phyloP scores from a whole-genome alignment of 2,797 vertebrate genomes.

The Borostomias antarcticus region DNA sequence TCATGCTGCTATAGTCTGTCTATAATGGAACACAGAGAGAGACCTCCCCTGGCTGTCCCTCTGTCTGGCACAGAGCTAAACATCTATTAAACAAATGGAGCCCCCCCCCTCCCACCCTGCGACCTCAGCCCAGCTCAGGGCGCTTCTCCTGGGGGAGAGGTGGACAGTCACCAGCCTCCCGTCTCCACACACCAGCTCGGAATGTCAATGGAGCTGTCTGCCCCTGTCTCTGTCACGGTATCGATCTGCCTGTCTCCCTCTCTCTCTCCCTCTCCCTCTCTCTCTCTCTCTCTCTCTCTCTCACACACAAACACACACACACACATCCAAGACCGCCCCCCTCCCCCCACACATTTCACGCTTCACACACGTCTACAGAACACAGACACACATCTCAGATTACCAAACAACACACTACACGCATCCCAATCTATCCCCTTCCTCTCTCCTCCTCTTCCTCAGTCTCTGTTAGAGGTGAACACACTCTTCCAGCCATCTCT shows the following conservation, averaged over 20 bases:
- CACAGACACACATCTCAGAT: not conserved
- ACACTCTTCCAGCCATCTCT: too few relatives aligned
- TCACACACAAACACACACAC: not conserved
- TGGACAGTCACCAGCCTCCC: not conserved
- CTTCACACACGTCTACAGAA: too few relatives aligned
- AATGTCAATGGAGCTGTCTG: slow-evolving; percentile 8
- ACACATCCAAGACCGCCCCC: too few relatives aligned
- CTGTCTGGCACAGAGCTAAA: not conserved
- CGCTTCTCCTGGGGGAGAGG: slow-evolving; percentile 4
- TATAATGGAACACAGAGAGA: not conserved
- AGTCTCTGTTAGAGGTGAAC: too few relatives aligned
- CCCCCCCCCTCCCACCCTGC: not conserved
- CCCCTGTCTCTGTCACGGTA: not conserved
- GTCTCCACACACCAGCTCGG: not conserved
- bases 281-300: slow-evolving; percentile 9
- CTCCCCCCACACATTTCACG: too few relatives aligned
- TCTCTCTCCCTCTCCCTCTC: slow-evolving; percentile 22
- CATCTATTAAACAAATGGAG: slow-evolving; percentile 13
- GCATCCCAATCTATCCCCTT: slow-evolving; percentile 36
- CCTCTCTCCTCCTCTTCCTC: slow-evolving; percentile 4
- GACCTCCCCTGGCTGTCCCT: too few relatives aligned
- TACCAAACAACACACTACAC: slow-evolving; percentile 17
- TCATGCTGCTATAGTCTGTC: not conserved
- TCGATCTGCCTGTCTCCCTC: slow-evolving; percentile 21
- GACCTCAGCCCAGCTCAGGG: not conserved